These are phyloP conservation scores for Penaeus chinensis DNA, from an alignment of 1,140 invertebrate species.

Conservation along the genomic window DNA sequence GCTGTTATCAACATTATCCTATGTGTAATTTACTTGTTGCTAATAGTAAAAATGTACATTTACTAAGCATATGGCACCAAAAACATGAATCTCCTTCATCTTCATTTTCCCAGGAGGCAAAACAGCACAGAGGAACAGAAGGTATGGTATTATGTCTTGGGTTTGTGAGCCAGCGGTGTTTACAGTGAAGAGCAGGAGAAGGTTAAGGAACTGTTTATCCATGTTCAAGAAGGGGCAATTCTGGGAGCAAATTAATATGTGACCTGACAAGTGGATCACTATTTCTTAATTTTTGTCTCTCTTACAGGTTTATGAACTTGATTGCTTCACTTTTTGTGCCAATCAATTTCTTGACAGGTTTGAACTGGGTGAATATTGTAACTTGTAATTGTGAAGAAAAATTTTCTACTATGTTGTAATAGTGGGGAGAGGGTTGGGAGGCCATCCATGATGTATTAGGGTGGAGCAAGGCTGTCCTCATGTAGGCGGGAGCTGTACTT, in stretches of 20 bases:
- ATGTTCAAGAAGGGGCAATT: slow-evolving; percentile 59
- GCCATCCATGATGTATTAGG: slow-evolving; percentile 44
- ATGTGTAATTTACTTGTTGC: slow-evolving; percentile 14
- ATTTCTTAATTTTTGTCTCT: neutral
- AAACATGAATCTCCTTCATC: slow-evolving; percentile 21
- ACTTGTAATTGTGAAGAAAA: slow-evolving; percentile 52
- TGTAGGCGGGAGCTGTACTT: slow-evolving; percentile 56
- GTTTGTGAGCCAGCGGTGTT: slow-evolving; percentile 56
- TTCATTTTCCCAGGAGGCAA: slow-evolving; percentile 15
- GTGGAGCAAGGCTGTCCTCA: slow-evolving; percentile 57
- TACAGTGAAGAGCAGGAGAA: slow-evolving; percentile 54
- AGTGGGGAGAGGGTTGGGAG: slow-evolving; percentile 1
- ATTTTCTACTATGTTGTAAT: slow-evolving; percentile 52
- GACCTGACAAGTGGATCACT: slow-evolving; percentile 19
- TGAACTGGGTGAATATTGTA: slow-evolving; percentile 52
- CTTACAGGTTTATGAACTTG: too few species aligned
- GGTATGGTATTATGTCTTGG: slow-evolving; percentile 47
- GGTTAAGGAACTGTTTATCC: slow-evolving; percentile 57
- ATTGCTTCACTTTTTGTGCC: slow-evolving; percentile 19
- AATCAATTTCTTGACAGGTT: slow-evolving; percentile 47
- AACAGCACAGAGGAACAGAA: slow-evolving; percentile 58
- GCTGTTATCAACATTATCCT: slow-evolving; percentile 15
- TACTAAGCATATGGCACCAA: slow-evolving; percentile 34
- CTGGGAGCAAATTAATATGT: slow-evolving; percentile 22
- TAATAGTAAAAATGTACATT: slow-evolving; percentile 21